phyloP scores from a whole-genome alignment of 2,113 vertebrate genomes.

The Chaetorhynchus papuensis region DNA sequence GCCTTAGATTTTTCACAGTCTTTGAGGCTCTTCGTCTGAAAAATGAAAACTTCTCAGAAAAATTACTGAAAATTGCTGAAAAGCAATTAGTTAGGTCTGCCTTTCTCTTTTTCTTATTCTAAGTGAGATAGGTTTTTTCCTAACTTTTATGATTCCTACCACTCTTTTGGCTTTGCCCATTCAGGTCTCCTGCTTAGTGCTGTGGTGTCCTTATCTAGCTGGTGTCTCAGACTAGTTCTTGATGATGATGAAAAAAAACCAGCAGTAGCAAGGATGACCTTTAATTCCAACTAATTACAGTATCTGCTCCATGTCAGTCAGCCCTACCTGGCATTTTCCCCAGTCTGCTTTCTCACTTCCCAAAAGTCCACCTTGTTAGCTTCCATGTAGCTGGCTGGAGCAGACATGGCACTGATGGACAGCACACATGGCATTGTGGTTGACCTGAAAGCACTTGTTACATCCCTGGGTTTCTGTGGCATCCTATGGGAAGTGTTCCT shows the following conservation, averaged over 20 bases:
- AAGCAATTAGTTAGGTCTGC: neutral
- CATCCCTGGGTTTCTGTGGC: fast-evolving
- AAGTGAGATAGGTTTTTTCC: neutral
- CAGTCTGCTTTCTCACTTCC: neutral
- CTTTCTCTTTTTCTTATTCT: neutral
- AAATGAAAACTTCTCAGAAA: neutral
- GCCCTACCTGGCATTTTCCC: neutral
- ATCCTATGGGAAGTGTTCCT: neutral
- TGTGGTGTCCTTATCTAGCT: neutral
- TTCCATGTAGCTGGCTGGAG: neutral
- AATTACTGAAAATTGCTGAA: neutral
- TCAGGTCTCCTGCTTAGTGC: neutral
- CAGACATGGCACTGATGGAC: neutral
- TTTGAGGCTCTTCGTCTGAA: neutral
- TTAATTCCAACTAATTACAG: neutral
- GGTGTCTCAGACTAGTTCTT: neutral
- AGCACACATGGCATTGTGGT: fast-evolving
- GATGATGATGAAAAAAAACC: neutral
- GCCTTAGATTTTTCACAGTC: neutral
- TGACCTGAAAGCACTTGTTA: neutral
- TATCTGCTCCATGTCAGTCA: neutral
- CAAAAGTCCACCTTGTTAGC: fast-evolving
- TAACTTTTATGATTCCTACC: neutral
- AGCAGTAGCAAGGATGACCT: neutral
- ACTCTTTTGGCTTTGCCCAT: neutral